phyloP scores from a whole-genome alignment of 1,140 invertebrate species.

The Dinothrombium tinctorium region DNA sequence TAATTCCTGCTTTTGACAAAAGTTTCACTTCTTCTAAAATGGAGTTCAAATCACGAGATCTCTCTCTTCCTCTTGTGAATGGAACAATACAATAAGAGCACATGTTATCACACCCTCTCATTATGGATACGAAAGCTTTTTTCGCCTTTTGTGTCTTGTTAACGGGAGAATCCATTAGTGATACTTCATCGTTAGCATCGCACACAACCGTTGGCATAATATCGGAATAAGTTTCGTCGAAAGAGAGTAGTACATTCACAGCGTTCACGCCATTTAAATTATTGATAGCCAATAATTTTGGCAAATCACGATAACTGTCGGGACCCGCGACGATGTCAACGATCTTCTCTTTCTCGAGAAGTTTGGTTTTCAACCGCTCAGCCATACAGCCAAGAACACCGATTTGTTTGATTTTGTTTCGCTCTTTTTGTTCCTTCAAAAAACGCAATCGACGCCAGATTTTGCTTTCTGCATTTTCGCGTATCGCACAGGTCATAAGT shows the following conservation, averaged over 20 bases:
- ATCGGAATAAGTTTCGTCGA: constrained; percentile 97
- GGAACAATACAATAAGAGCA: constrained; percentile 87
- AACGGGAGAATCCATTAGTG: too few relatives aligned
- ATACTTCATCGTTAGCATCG: not conserved
- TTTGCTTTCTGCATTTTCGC: constrained; percentile 78
- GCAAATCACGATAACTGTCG: constrained; percentile 83
- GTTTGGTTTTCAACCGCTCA: constrained; percentile 62
- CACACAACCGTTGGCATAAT: constrained; percentile 48
- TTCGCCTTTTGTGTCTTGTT: not conserved
- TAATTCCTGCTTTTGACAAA: constrained; percentile 32
- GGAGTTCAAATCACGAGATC: constrained; percentile 58
- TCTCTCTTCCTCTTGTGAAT: constrained; percentile 71
- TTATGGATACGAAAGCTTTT: constrained; percentile 39
- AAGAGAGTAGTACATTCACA: constrained; percentile 71
- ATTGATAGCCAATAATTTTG: constrained; percentile 31
- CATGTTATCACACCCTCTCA: constrained; percentile 96
- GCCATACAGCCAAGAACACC: constrained; percentile 70
- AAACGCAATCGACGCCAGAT: constrained; percentile 58
- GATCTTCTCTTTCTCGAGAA: constrained; percentile 54
- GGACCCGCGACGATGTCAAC: constrained; percentile 85
- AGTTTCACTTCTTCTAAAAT: constrained; percentile 65
- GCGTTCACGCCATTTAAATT: constrained; percentile 9
- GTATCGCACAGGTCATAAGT: constrained; percentile 76
- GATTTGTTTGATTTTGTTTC: constrained; percentile 5
- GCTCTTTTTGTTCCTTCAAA: constrained; percentile 37